A percentile compares a stretch with the other conserved stretches of the same genome.
phyloP scores from a whole-genome alignment of 2,113 vertebrate species.

The Pandion haliaetus region DNA sequence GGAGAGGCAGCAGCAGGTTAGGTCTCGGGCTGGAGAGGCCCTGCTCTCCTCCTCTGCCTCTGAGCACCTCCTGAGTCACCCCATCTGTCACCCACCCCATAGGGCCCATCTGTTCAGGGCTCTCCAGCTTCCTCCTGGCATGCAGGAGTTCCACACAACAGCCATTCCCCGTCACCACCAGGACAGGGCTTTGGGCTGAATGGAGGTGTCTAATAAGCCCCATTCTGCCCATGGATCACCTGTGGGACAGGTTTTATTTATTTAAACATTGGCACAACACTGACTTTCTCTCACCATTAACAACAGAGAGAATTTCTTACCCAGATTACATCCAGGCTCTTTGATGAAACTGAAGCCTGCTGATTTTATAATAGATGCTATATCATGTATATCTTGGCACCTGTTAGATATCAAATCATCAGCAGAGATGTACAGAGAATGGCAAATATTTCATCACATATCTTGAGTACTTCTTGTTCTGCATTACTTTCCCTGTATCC shows the following conservation, averaged over 20 bases:
- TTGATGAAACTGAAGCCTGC: neutral
- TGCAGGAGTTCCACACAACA: rapidly evolving
- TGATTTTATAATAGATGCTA: neutral
- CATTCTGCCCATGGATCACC: neutral
- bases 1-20: no score
- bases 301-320: neutral
- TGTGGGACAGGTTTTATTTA: neutral
- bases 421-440: neutral
- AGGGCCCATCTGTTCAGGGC: neutral
- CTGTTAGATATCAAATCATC: neutral
- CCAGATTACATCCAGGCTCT: neutral
- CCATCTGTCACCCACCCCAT: no score
- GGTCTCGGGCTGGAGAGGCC: rapidly evolving
- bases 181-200: neutral
- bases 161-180: rapidly evolving
- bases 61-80: neutral
- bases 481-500: neutral
- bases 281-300: neutral
- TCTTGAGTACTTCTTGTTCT: neutral
- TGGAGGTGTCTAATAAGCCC: neutral
- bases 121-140: neutral
- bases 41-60: neutral
- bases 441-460: neutral
- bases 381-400: neutral
- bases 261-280: neutral